A percentile compares a stretch with the other conserved stretches of the same genome.
phyloP scores from a whole-genome alignment of 2,888 invertebrate species.

The Nemotelus pantherinus region DNA sequence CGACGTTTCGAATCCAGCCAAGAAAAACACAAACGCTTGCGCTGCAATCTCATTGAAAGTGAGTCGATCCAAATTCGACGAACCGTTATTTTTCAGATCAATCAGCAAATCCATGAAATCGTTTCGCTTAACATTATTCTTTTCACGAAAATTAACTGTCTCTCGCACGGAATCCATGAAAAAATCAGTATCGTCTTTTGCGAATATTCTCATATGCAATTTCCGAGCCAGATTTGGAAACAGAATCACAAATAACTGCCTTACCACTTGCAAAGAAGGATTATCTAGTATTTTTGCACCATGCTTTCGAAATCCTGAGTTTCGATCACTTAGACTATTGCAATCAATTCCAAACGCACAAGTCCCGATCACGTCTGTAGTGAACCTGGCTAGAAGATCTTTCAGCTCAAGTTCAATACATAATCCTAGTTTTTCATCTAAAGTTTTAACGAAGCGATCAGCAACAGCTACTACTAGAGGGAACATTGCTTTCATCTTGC shows the following conservation, averaged over 20 bases:
- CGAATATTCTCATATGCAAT: conserved; percentile 52
- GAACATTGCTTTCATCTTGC: too few species aligned
- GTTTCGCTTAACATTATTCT: conserved; percentile 61
- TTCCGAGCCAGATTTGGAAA: background rate
- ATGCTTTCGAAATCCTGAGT: conserved; percentile 56
- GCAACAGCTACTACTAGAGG: background rate
- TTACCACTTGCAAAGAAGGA: conserved; percentile 5
- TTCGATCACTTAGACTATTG: conserved; percentile 58
- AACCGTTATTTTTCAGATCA: conserved; percentile 59
- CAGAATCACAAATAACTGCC: background rate
- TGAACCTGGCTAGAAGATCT: background rate
- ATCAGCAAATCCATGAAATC: conserved; percentile 68
- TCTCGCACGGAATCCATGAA: conserved; percentile 60
- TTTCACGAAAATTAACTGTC: conserved; percentile 62
- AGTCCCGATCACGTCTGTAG: conserved; percentile 6
- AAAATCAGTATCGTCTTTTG: conserved; percentile 56
- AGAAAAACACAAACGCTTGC: conserved; percentile 57
- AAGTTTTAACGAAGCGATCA: background rate
- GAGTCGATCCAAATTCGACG: background rate
- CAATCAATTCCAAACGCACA: conserved; percentile 55
- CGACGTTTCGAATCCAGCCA: conserved; percentile 60
- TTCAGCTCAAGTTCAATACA: background rate
- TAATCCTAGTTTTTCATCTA: background rate
- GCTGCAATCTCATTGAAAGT: conserved; percentile 51
- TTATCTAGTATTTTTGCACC: conserved; percentile 46